Evolutionary conservation across 53 echinoderm and acorn worm genomes (phyloP).

Genomic region (Temnopleurus reevesii): DNA sequence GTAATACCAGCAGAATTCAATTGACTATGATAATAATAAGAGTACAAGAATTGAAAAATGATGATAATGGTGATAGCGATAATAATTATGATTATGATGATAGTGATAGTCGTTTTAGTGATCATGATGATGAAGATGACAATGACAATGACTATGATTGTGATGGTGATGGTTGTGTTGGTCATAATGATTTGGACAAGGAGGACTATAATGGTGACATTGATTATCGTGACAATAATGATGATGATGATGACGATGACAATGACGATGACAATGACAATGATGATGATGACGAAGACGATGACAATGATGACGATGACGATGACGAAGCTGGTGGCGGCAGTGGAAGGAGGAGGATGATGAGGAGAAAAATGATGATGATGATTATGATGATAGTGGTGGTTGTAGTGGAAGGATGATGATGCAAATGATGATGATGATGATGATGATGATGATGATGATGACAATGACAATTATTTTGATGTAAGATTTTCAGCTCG

Average conservation of each 20-base stretch:
- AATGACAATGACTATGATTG: not conserved
- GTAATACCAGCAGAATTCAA: no score
- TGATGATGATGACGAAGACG: not conserved
- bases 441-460: not conserved
- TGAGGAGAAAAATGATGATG: not conserved
- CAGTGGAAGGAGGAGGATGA: not conserved
- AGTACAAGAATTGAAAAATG: no score
- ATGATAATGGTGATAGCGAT: no score
- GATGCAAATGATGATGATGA: not conserved
- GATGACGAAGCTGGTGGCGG: no score
- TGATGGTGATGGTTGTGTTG: not conserved
- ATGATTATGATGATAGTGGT: not conserved
- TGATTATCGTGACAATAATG: not conserved
- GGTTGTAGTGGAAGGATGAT: not conserved
- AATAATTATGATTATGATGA: no score
- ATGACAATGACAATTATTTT: no score
- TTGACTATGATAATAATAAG: no score
- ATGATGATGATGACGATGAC: not conserved
- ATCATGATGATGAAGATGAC: not conserved
- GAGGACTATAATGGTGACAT: not conserved
- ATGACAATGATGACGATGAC: not conserved
- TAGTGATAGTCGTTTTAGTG: no score
- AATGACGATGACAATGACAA: not conserved
- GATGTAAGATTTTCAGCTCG: no score
- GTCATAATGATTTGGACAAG: not conserved